Conservation (phyloP, 2,113 vertebrate genomes). For the Tupaia chinensis region DNA sequence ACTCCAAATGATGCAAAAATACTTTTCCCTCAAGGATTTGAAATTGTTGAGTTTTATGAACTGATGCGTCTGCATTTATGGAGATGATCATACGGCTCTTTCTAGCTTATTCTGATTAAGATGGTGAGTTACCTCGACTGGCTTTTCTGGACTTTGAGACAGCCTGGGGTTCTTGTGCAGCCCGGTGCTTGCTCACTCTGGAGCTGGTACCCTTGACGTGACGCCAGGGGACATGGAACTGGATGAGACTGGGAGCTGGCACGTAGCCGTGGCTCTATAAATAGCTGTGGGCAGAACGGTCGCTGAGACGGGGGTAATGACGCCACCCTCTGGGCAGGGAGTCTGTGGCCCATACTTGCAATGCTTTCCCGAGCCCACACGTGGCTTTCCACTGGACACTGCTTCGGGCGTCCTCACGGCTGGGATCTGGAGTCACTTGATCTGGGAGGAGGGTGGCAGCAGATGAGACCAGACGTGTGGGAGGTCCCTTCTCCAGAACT, state of each 20-base stretch:
- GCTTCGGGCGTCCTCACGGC: not conserved
- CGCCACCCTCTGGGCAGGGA: not conserved
- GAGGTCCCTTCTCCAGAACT: not conserved
- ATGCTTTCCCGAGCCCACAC: not conserved
- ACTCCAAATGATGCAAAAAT: too few relatives aligned
- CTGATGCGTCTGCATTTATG: not conserved
- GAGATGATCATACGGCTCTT: not conserved
- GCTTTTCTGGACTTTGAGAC: not conserved
- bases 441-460: not conserved
- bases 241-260: not conserved
- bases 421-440: not conserved
- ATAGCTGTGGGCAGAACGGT: not conserved
- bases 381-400: not conserved
- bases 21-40: too few relatives aligned
- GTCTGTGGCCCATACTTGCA: not conserved
- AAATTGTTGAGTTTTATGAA: not conserved
- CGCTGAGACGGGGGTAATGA: not conserved
- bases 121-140: not conserved
- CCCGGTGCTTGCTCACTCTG: not conserved
- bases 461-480: not conserved
- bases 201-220: not conserved
- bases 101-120: not conserved
- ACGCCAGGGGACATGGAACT: not conserved
- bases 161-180: not conserved
- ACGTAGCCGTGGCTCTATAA: not conserved